Conservation (phyloP, 2,797 vertebrate species). For the Pempheris klunzingeri region DNA sequence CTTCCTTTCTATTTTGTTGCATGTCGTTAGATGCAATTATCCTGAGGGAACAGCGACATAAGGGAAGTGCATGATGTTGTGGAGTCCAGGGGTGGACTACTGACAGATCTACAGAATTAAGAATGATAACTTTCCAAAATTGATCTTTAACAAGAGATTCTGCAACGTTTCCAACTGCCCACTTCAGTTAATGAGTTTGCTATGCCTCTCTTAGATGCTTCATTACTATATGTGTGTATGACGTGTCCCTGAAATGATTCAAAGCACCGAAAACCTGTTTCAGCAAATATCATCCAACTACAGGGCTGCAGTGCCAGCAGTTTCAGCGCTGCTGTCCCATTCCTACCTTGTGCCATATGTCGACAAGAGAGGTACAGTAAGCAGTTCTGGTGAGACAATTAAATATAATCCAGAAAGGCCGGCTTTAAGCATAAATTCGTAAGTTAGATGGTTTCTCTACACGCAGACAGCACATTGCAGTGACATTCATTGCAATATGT, state of each 20-base stretch:
- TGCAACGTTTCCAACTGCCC: not conserved
- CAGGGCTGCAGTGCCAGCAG: not conserved
- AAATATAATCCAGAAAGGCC: not conserved
- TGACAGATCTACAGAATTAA: not conserved
- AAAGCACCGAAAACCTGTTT: not conserved
- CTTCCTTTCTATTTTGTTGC: constrained; percentile 75
- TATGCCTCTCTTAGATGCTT: not conserved
- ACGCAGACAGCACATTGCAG: not conserved
- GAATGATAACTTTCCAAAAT: constrained; percentile 2
- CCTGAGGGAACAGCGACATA: constrained; percentile 59
- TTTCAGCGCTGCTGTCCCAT: constrained; percentile 3
- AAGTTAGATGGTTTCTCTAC: not conserved
- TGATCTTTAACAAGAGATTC: not conserved
- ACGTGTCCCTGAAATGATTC: constrained; percentile 4
- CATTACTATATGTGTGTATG: not conserved
- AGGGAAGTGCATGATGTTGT: constrained; percentile 22
- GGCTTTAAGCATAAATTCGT: not conserved
- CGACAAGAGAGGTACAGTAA: not conserved
- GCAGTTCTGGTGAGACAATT: not conserved
- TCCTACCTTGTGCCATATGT: not conserved
- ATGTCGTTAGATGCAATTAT: constrained; percentile 62
- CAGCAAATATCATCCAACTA: not conserved
- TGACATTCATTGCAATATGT: too few relatives aligned
- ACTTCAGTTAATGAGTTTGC: not conserved
- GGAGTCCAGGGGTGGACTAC: constrained; percentile 32